Percentiles rank a stretch among this genome's conserved stretches.
Evolutionary conservation across 2,113 vertebrate genomes (phyloP).

Genomic region (Oenanthe melanoleuca): DNA sequence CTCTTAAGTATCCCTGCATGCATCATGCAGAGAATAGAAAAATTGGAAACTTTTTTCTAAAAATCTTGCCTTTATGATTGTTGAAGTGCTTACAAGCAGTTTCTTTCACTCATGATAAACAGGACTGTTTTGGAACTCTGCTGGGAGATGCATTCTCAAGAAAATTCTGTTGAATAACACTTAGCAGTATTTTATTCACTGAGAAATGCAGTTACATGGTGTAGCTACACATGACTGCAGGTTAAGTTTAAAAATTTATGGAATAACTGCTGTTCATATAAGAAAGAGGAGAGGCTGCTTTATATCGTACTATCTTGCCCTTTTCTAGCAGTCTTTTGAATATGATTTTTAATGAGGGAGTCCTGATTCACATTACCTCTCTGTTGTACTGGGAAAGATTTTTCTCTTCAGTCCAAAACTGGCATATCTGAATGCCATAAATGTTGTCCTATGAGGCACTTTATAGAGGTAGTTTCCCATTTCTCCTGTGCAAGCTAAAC

Average conservation of each 20-base stretch:
- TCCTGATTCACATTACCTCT: background rate
- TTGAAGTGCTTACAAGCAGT: background rate
- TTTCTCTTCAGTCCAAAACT: background rate
- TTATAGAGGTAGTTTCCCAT: background rate
- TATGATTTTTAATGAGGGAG: background rate
- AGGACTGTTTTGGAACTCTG: background rate
- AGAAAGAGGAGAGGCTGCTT: background rate
- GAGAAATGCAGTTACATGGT: background rate
- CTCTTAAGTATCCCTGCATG: background rate
- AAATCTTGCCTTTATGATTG: background rate
- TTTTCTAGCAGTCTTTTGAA: background rate
- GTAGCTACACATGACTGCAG: background rate
- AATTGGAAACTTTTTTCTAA: background rate
- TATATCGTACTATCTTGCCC: fast-evolving
- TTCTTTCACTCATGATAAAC: background rate
- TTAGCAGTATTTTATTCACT: slow-evolving; percentile 17
- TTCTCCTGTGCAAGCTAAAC: background rate
- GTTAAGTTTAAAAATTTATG: background rate
- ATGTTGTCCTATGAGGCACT: background rate
- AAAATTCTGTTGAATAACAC: background rate
- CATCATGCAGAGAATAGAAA: background rate
- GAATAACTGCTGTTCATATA: background rate
- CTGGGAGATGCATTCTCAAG: background rate
- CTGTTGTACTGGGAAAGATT: background rate
- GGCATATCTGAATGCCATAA: background rate